phyloP scores from a whole-genome alignment of 2,888 invertebrate genomes.

The Physocephala rufipes region DNA sequence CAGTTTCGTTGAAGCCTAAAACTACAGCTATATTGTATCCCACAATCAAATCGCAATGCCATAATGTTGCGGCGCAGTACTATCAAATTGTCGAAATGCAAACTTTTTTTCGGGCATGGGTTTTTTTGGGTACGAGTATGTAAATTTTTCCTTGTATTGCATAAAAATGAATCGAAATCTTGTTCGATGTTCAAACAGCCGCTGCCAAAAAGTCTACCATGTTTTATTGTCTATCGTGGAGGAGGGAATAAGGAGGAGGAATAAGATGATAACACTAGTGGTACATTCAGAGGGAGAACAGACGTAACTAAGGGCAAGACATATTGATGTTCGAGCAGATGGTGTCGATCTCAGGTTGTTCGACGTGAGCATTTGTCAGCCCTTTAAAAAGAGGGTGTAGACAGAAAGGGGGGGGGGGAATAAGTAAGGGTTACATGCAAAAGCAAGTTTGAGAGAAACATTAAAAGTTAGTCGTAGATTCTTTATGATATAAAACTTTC shows the following conservation, averaged over 20 bases:
- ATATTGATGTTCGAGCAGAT: conserved; percentile 25
- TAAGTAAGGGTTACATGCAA: background rate
- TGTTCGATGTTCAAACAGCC: background rate
- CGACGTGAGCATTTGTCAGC: no score
- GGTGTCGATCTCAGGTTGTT: conserved; percentile 24
- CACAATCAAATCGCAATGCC: no score
- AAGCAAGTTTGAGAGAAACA: no score
- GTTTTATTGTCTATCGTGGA: background rate
- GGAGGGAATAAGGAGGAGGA: background rate
- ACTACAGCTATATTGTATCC: no score
- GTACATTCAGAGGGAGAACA: background rate
- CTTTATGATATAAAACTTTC: no score
- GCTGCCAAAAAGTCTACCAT: conserved; percentile 22
- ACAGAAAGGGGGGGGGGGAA: background rate
- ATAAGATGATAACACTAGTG: background rate
- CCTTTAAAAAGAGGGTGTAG: background rate
- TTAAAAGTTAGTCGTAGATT: no score
- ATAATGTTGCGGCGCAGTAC: no score
- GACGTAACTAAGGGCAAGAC: conserved; percentile 18
- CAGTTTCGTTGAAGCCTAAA: background rate
- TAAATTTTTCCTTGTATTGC: conserved; percentile 17
- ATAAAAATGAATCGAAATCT: conserved; percentile 2
- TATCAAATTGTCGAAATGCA: conserved; percentile 12
- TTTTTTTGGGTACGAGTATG: background rate
- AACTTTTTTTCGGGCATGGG: background rate